Evolutionary conservation across 2,113 vertebrate species (phyloP).

Genomic region (Menura novaehollandiae): DNA sequence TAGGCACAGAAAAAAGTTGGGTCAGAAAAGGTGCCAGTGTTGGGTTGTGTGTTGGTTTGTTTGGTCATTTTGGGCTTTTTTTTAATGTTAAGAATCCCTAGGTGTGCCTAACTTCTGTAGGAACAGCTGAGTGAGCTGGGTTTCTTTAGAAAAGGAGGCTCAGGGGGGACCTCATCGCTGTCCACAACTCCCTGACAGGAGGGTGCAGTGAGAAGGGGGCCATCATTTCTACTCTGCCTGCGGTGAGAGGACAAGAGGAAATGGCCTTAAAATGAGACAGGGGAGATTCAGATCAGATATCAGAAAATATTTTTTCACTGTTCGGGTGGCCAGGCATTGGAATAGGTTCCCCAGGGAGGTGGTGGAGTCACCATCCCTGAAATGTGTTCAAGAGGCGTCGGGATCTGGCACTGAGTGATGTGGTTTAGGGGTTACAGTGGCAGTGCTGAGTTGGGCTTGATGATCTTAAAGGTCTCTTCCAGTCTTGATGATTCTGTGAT

Average conservation of each 20-base stretch:
- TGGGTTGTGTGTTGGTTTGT: not conserved
- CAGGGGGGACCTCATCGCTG: not conserved
- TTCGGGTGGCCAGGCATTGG: not conserved
- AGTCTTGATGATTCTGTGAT: not conserved
- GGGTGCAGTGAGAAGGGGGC: accelerated
- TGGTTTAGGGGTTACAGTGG: not conserved
- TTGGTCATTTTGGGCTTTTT: not conserved
- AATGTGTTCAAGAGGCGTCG: accelerated
- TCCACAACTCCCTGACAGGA: not conserved
- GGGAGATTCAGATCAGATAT: not conserved
- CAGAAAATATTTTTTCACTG: not conserved
- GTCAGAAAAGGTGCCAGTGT: not conserved
- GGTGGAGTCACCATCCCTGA: not conserved
- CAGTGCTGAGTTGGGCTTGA: not conserved
- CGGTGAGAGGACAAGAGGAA: not conserved
- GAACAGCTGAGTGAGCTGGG: not conserved
- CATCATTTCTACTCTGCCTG: not conserved
- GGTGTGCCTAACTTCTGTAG: not conserved
- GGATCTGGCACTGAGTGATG: not conserved
- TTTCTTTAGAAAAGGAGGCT: not conserved
- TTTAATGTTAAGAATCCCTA: not conserved
- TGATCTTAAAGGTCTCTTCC: too few relatives aligned
- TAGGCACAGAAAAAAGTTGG: not conserved
- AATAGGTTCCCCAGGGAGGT: not conserved
- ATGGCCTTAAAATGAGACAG: not conserved